Conservation (phyloP, 2,113 vertebrate genomes). For the Gopherus flavomarginatus region DNA sequence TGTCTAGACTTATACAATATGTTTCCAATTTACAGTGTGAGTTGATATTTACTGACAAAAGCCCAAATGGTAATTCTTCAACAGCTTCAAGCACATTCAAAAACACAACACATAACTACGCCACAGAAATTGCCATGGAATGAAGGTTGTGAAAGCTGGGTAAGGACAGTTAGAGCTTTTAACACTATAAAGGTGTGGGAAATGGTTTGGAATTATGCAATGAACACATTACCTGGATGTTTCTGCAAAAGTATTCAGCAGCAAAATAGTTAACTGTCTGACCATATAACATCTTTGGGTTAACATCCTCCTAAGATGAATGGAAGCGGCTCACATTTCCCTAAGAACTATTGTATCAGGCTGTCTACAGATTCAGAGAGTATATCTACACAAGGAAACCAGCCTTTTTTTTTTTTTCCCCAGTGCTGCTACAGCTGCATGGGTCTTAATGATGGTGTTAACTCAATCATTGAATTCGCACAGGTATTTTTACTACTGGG, state of each 20-base stretch:
- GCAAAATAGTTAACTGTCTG: not conserved
- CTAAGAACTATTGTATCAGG: not conserved
- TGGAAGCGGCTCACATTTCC: not conserved
- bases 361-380: not conserved
- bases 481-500: not conserved
- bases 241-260: not conserved
- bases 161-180: not conserved
- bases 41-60: not conserved
- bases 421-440: not conserved
- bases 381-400: not conserved
- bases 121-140: not conserved
- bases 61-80: not conserved
- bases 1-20: not conserved
- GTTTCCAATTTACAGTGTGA: not conserved
- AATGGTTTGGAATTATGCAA: not conserved
- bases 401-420: no score
- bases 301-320: not conserved
- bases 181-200: not conserved
- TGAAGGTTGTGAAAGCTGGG: not conserved
- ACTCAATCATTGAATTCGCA: not conserved
- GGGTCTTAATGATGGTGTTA: not conserved
- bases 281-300: not conserved
- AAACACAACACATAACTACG: not conserved
- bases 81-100: not conserved
- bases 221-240: not conserved